Conservation (phyloP, 2,113 vertebrate species). For the Polypterus senegalus region DNA sequence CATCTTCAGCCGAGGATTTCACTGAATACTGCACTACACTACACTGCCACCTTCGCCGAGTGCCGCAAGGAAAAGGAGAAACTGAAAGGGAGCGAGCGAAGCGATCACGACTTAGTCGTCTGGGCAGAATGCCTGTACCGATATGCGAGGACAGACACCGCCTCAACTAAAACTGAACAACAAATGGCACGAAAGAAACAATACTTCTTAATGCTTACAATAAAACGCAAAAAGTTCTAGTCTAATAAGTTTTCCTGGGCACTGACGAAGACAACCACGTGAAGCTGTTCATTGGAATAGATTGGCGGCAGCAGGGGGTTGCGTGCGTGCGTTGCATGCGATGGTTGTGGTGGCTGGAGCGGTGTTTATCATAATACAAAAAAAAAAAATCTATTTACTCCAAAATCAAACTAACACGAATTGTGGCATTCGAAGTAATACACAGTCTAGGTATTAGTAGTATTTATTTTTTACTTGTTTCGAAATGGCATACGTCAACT, state of each 20-base stretch:
- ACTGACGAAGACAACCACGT: conserved; percentile 7
- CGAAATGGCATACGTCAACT: too few species aligned
- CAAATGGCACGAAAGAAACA: background rate
- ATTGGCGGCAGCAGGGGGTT: conserved; percentile 15
- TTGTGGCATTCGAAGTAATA: too few species aligned
- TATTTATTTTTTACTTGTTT: too few species aligned
- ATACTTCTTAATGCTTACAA: conserved; percentile 1
- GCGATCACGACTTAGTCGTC: conserved; percentile 15
- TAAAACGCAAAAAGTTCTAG: background rate
- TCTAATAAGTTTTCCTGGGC: background rate
- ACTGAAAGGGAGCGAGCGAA: background rate
- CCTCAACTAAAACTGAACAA: conserved; percentile 20
- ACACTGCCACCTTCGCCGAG: conserved; percentile 20
- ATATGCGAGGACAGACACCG: background rate
- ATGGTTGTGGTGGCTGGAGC: too few species aligned
- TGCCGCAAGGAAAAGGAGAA: background rate
- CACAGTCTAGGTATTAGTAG: too few species aligned
- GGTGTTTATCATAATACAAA: too few species aligned
- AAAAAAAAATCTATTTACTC: too few species aligned
- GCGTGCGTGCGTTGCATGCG: conserved; percentile 24
- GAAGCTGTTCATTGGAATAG: conserved; percentile 10
- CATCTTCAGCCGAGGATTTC: conserved; percentile 38
- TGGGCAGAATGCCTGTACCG: background rate
- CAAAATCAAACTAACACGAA: too few species aligned
- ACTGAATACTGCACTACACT: conserved; percentile 3